Evolutionary conservation across 2,797 vertebrate species (phyloP).

Genomic region (Micropoecilia bifurca): DNA sequence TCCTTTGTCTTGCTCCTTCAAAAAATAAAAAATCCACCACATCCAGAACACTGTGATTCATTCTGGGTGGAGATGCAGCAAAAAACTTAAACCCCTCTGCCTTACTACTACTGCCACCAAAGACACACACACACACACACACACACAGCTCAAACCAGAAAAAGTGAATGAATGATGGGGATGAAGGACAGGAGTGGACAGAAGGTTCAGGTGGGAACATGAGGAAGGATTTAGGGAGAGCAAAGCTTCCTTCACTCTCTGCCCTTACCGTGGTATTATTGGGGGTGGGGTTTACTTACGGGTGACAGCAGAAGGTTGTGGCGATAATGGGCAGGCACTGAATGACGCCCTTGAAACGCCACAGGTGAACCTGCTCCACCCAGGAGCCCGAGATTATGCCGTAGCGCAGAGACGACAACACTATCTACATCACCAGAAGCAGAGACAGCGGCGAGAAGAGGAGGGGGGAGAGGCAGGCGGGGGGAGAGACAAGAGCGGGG

Average conservation of each 20-base stretch:
- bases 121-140: slow-evolving; percentile 20
- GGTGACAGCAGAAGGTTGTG: slow-evolving; percentile 85
- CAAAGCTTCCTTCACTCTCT: slow-evolving; percentile 49
- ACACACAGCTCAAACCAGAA: slow-evolving; percentile 41
- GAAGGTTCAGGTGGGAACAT: slow-evolving; percentile 28
- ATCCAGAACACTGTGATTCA: slow-evolving; percentile 18
- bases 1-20: slow-evolving; percentile 50
- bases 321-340: slow-evolving; percentile 82
- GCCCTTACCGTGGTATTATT: slow-evolving; percentile 47
- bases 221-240: slow-evolving; percentile 28
- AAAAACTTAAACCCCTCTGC: slow-evolving; percentile 30
- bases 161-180: slow-evolving; percentile 46
- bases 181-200: slow-evolving; percentile 30
- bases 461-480: slow-evolving; percentile 26
- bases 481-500: slow-evolving; percentile 27
- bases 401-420: slow-evolving; percentile 82
- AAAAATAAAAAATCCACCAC: slow-evolving; percentile 35
- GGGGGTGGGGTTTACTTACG: slow-evolving; percentile 75
- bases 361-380: slow-evolving; percentile 80
- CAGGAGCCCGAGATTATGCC: slow-evolving; percentile 85
- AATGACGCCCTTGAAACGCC: slow-evolving; percentile 80
- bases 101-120: slow-evolving; percentile 60
- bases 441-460: slow-evolving; percentile 45
- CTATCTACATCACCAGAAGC: slow-evolving; percentile 77
- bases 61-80: slow-evolving; percentile 18